phyloP scores from a whole-genome alignment of 2,888 invertebrate species.

The Petrolisthes cinctipes region DNA sequence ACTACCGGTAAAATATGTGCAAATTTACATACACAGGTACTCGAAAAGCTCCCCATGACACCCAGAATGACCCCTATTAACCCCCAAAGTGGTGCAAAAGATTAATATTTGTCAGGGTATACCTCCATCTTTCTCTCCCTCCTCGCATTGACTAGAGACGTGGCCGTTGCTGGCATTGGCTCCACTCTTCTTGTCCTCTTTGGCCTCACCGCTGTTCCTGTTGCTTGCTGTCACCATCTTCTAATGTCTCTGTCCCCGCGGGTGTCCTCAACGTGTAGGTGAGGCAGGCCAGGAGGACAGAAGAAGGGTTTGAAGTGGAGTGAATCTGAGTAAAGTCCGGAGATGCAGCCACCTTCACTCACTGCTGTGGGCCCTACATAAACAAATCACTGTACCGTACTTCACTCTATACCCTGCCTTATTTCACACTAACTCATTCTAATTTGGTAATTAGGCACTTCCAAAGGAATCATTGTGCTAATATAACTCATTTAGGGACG shows the following conservation, averaged over 20 bases:
- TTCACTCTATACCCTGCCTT: not conserved
- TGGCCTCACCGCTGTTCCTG: slow-evolving; percentile 47
- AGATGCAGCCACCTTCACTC: slow-evolving; percentile 37
- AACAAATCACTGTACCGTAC: slow-evolving; percentile 49
- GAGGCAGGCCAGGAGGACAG: not conserved
- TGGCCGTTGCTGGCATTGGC: slow-evolving; percentile 49
- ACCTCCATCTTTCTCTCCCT: slow-evolving; percentile 53
- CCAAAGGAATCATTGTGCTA: too few relatives aligned
- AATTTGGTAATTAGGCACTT: not conserved
- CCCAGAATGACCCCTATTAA: too few relatives aligned
- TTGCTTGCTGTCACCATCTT: slow-evolving; percentile 58
- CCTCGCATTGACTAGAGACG: slow-evolving; percentile 43
- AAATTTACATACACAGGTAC: too few relatives aligned
- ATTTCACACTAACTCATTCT: not conserved
- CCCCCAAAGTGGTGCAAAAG: too few relatives aligned
- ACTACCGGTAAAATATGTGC: too few relatives aligned
- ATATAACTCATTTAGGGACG: too few relatives aligned
- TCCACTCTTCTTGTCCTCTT: slow-evolving; percentile 48
- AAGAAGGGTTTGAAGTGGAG: not conserved
- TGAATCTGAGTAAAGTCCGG: not conserved
- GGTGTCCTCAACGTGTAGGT: not conserved
- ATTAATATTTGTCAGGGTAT: not conserved
- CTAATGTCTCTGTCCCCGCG: not conserved
- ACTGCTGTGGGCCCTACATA: slow-evolving; percentile 33
- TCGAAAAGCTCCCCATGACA: too few relatives aligned